Evolutionary conservation across 2,888 invertebrate species (phyloP), one percentile per base, ranked within the genome.

Genomic region (Chloromyia formosa): DNA sequence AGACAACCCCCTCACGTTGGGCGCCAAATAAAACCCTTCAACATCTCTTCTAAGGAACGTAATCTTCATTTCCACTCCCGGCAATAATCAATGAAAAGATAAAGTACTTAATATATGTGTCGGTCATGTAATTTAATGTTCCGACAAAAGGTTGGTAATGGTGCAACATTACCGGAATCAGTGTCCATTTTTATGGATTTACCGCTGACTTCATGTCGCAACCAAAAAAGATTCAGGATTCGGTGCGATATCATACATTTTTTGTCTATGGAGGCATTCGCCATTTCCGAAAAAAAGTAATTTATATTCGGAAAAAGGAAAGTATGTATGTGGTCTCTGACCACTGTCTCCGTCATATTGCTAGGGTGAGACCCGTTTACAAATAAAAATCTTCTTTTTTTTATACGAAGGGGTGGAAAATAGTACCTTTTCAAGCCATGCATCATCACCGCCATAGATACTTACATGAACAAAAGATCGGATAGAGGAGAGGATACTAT

Each of bases 71-170:
- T 42, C 42, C 42, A 5, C 42, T 42, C 42, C 42, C 12, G 5
- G 42, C 42, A 42, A 35, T 35, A 35, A 49, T 10, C 49, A 49
- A 49, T 12, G 12, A 60, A 22, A 23, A 23, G 60, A 60, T 23
- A 14, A 20, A 23, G 23, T 40, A 62, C n/a, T 16, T 62, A 62
- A n/a, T 40, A 20, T 45, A 40, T 73, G 49, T 40, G n/a, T 35
- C 58, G 56, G 56, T 74, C 74, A 58, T 74, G 74, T 74, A 74
- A 74, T 66, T 74, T 66, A 56, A 56, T 56, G 66, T 66, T 45
- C 56, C 40, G 66, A 66, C 54, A 42, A 61, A n/a, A 18, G 42
- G 56, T 18, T 58, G 42, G 22, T 66, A 74, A 74, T 74, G 74
- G 74, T 45, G 27, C 56, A 66, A 54, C 56, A 74, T 74, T 74